Base-by-base conservation (phyloP, 35 echinoderm and acorn worm genomes). In the Ophioderma brevispina region DNA sequence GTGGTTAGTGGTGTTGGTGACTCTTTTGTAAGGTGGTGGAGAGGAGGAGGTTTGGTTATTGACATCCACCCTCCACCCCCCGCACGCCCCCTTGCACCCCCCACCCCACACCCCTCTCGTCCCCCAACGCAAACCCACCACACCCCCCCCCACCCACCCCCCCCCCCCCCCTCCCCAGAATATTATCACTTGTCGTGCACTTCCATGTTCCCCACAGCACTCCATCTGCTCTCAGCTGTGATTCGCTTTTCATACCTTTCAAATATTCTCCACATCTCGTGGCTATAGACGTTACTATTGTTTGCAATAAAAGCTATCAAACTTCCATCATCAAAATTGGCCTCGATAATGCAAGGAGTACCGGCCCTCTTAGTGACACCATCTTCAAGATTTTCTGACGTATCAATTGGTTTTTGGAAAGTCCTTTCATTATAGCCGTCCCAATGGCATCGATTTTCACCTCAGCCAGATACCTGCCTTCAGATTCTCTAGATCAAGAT, bases 171-270 rank as follows among this genome's bases (percentile, higher is more conserved):
- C 18, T 32, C 87, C 32, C 87, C 87, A 38, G 33, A 56, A 21
- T 59, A n/a, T 46, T 18, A 89, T n/a, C 0, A 89, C 87, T 63
- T 89, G 87, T 19, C 87, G n/a, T 19, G 81, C 87, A 70, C 78
- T 77, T 36, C 78, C 78, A 8, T 40, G 81, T 36, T 49, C 6
- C 87, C 87, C 25, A 89, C 79, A 52, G 78, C 81, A 42, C 32
- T 89, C 87, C 55, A 89, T 31, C n/a, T 81, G 87, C 36, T 89
- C 40, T 31, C 79, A 33, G 33, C 81, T 13, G 10, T 50, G 19
- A 13, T 32, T 38, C 32, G 18, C 19, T 41, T 40, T n/a, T n/a
- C 30, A 80, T 77, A 15, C 37, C 37, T 0, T 81, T 30, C 0
- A 89, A 37, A 28, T 35, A 30, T 59, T 31, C 18, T 79, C 86